Evolutionary conservation across 1,140 invertebrate species (phyloP), one percentile per base, ranked within the genome.

Genomic region (fruit fly (Drosophila melanogaster)): DNA sequence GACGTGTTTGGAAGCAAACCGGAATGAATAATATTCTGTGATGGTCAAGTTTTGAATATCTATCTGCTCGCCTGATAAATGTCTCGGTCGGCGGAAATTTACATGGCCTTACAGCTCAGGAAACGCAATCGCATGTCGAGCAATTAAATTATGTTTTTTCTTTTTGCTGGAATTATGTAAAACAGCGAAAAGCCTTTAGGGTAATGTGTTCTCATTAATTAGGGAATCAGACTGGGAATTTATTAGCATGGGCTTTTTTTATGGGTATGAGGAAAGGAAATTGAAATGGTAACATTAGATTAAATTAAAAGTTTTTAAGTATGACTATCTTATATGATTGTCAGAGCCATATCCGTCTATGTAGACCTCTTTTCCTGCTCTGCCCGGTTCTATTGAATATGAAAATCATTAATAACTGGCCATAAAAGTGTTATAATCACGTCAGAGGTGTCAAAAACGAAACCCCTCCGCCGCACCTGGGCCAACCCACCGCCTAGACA

Each of bases 351-450:
- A 30, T 10, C 8, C 30, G 30, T 30, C 0, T 3, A 0, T 8
- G 8, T 30, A 30, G 30, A 30, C 30, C 8, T 26, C 12, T 22
- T n/a, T 37, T 24, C 17, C 35, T 38, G 6, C 17, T 17, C 10
- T 19, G 5, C 14, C 19, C 49, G 33, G 60, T 35, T 62, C 57
- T 53, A 64, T 77, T 77, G 69, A 74, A 61, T 64, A 65, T 56
- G 70, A 56, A 60, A 69, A 87, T 79, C 78, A 86, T 86, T 86
- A 87, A 86, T 81, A 87, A 87, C 83, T 43, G 64, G 57, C 59
- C 74, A 73, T 78, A 87, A 81, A 85, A 87, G 79, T 86, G 81
- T 87, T 86, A 86, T 87, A 86, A 86, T 86, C 83, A 81, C 83
- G 81, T 86, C 81, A 86, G 60, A 87, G 83, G 83, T 86, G 81